Conservation (phyloP, 2,797 vertebrate genomes). For the Phalloptychus januarius region DNA sequence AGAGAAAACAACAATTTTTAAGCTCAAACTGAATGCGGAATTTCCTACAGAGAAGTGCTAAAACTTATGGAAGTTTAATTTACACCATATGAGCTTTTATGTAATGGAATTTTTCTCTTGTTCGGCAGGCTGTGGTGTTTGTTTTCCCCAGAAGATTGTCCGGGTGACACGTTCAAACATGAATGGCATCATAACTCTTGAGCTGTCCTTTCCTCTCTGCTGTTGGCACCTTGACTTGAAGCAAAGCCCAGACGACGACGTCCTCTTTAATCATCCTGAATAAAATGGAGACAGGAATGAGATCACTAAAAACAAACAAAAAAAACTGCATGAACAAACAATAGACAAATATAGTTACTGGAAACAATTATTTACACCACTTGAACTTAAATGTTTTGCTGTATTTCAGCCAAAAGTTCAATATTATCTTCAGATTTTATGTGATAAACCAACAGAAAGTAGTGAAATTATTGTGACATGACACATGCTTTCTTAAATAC, state of each 20-base stretch:
- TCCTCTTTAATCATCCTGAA: slow-evolving; percentile 79
- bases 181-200: slow-evolving; percentile 32
- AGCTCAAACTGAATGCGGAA: not conserved
- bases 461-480: not conserved
- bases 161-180: slow-evolving; percentile 26
- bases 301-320: not conserved
- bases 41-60: not conserved
- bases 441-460: not conserved
- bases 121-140: slow-evolving; percentile 29
- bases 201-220: slow-evolving; percentile 24
- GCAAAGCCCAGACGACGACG: slow-evolving; percentile 16
- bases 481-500: not conserved
- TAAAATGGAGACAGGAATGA: slow-evolving; percentile 20
- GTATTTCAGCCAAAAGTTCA: not conserved
- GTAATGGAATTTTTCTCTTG: slow-evolving; percentile 9
- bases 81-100: not conserved
- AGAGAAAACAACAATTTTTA: not conserved
- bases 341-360: not conserved
- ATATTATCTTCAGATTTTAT: not conserved
- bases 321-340: not conserved
- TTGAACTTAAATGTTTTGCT: not conserved
- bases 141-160: slow-evolving; percentile 22
- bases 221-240: slow-evolving; percentile 54
- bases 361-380: not conserved
- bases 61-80: not conserved